Evolutionary conservation across 2,888 invertebrate species (phyloP).

Genomic region (Aspidapion aeneum): DNA sequence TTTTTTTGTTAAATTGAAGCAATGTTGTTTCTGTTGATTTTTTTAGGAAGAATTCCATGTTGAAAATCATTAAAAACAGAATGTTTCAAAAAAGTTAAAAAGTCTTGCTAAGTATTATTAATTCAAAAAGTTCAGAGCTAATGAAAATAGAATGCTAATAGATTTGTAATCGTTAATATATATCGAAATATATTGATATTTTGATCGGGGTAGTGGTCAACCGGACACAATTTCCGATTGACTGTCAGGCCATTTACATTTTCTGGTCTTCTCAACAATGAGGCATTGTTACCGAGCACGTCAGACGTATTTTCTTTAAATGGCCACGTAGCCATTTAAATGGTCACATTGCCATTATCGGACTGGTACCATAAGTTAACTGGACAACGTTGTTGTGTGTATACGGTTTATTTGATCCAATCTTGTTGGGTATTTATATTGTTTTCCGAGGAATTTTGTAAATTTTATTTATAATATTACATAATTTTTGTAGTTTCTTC

Average conservation of each 20-base stretch:
- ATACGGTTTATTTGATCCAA: conserved; percentile 26
- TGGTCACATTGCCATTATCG: conserved; percentile 32
- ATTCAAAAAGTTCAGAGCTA: too few species aligned
- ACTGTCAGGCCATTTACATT: conserved; percentile 28
- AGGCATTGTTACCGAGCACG: conserved; percentile 27
- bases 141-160: too few species aligned
- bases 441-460: conserved; percentile 20
- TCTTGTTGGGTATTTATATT: conserved; percentile 22
- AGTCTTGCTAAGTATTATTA: too few species aligned
- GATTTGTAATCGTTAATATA: too few species aligned
- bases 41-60: too few species aligned
- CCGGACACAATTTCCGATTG: conserved; percentile 17
- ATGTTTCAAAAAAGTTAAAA: too few species aligned
- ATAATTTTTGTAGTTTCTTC: too few species aligned
- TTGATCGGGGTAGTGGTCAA: conserved; percentile 6
- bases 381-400: conserved; percentile 25
- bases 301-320: conserved; percentile 35
- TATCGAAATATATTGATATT: neutral
- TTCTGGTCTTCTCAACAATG: conserved; percentile 29
- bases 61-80: too few species aligned
- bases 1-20: too few species aligned
- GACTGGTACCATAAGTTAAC: conserved; percentile 32
- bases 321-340: conserved; percentile 23
- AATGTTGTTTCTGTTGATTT: too few species aligned
- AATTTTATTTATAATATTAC: conserved; percentile 12